phyloP scores from a whole-genome alignment of 2,797 vertebrate genomes.

The Brachymystax lenok region DNA sequence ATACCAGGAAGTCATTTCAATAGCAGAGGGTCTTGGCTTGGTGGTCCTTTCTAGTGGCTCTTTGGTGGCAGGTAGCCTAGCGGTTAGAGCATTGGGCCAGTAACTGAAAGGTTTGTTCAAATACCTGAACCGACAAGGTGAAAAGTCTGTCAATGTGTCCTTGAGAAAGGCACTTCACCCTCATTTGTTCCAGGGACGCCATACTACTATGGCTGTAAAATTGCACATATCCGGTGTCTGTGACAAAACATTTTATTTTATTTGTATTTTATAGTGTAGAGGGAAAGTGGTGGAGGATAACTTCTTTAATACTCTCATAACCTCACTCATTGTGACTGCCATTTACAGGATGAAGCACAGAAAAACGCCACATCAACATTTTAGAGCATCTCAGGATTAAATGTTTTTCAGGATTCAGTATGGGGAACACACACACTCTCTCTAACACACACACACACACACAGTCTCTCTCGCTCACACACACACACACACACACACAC shows the following conservation, averaged over 20 bases:
- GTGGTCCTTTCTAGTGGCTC: background rate
- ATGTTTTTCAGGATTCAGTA: background rate
- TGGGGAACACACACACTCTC: background rate
- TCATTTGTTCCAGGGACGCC: too few relatives aligned
- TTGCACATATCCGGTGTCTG: too few relatives aligned
- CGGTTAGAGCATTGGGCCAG: too few relatives aligned
- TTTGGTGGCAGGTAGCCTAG: too few relatives aligned
- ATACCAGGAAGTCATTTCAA: background rate
- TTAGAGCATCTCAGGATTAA: background rate
- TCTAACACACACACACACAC: conserved; percentile 3
- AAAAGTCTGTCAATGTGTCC: too few relatives aligned
- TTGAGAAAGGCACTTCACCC: too few relatives aligned
- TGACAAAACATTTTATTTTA: too few relatives aligned
- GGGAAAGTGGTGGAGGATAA: background rate
- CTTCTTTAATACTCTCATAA: background rate
- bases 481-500: conserved; percentile 5
- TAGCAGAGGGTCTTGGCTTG: background rate
- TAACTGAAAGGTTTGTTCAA: too few relatives aligned
- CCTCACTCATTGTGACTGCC: background rate
- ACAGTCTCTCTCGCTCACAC: too few relatives aligned
- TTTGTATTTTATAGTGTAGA: background rate
- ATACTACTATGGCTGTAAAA: too few relatives aligned
- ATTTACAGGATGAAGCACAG: background rate
- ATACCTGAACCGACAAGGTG: too few relatives aligned
- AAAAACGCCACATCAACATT: background rate